Conservation (phyloP, 2,888 invertebrate genomes). For the Penaeus monodon region DNA sequence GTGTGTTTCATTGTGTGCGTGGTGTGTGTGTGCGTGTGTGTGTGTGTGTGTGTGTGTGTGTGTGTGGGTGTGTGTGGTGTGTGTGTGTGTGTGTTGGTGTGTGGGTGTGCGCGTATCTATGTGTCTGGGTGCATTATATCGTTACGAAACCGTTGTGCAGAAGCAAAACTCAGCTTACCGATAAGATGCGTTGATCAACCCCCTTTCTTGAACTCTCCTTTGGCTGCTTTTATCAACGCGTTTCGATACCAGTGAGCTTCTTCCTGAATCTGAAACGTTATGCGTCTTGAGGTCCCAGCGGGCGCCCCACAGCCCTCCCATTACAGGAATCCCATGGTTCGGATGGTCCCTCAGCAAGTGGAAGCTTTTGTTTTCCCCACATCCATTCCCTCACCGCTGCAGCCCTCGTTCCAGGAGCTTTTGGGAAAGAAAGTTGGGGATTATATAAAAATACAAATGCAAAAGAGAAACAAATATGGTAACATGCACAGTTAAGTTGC, state of each 20-base stretch:
- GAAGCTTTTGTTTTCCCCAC: background rate
- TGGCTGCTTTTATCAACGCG: background rate
- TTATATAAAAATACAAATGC: too few species aligned
- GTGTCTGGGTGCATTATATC: too few species aligned
- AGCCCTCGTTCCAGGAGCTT: conserved; percentile 3
- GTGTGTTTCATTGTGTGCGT: too few species aligned
- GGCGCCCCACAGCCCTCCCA: conserved; percentile 39
- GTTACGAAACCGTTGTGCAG: too few species aligned
- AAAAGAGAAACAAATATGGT: too few species aligned
- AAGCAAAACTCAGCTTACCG: background rate
- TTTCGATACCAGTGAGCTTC: background rate
- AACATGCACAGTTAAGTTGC: too few species aligned
- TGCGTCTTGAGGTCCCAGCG: conserved; percentile 16
- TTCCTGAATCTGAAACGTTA: background rate
- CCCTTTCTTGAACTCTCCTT: background rate
- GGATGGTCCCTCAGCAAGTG: conserved; percentile 40
- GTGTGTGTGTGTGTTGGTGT: too few species aligned
- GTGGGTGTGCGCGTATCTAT: too few species aligned
- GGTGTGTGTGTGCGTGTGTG: too few species aligned
- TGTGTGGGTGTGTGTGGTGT: too few species aligned
- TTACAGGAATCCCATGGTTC: background rate
- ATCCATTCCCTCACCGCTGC: conserved; percentile 35
- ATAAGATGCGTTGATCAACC: background rate
- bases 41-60: too few species aligned
- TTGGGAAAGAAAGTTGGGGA: too few species aligned